Base-by-base conservation (phyloP, 2,113 vertebrate genomes). In the Brevimyrus niger region DNA sequence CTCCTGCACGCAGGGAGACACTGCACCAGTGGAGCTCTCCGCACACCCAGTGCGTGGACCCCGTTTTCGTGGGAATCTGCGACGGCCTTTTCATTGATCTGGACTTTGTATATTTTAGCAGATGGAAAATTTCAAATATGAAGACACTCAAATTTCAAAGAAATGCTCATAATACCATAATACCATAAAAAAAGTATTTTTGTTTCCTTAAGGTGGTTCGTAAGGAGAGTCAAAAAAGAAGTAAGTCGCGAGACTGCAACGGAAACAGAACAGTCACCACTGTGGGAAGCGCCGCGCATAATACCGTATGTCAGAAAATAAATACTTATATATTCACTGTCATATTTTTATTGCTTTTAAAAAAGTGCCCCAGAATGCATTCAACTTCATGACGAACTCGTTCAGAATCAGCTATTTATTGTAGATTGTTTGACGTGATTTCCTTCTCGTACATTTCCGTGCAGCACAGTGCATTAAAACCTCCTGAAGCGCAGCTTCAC, bases 1-100 rank as follows among this genome's bases (percentile, higher is more conserved):
- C 87, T 94, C 83, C 98, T 99, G 93, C n/a, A 80, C 4, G 91
- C 23, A 82, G 38, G 90, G 76, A 19, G 13, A 53, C 50, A 87
- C n/a, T 8, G 4, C 10, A 38, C 3, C 6, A 87, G n/a, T 38
- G 2, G 7, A 8, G 47, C 4, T 53, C 27, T 19, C 85, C 3
- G 48, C 23, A 87, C 23, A 55, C 27, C n/a, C 11, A 87, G 3
- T 5, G 9, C 23, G 0, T 1, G 73, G 11, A 17, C 31, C 15
- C 31, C 31, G 5, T 76, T 38, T 76, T 38, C 15, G 9, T 5
- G 11, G 61, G 15, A 19, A 80, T 42, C 35, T 80, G 21, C 73
- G 0, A 27, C 1, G 3, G 27, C 61, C n/a, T 31, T 31, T 69
- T 11, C 61, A 13, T 13, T 27, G 61, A 69, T 10, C 27, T 69